A percentile compares a stretch with the other conserved stretches of the same genome.
Evolutionary conservation across 2,888 invertebrate species (phyloP).

Genomic region (Parapristionchus giblindavisi): DNA sequence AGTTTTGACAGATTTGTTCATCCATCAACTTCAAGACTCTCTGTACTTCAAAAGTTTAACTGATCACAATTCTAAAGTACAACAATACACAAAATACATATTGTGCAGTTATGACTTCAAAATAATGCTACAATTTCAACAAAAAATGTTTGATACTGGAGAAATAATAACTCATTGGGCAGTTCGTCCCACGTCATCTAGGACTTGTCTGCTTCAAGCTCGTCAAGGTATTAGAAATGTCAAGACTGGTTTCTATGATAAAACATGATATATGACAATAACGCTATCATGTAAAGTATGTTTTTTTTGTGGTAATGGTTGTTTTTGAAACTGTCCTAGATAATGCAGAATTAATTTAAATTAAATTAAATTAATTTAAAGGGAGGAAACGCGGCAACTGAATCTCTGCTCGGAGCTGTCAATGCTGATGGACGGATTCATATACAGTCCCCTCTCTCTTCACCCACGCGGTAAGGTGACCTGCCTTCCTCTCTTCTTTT

Average conservation of each 20-base stretch:
- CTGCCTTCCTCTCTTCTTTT: too few species aligned
- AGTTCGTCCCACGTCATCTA: conserved; percentile 86
- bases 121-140: too few species aligned
- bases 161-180: conserved; percentile 50
- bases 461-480: too few species aligned
- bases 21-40: neutral
- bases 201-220: conserved; percentile 90
- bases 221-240: conserved; percentile 73
- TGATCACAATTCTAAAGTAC: too few species aligned
- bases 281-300: neutral
- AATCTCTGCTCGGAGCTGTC: conserved; percentile 70
- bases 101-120: too few species aligned
- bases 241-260: neutral
- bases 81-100: too few species aligned
- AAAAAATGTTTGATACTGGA: too few species aligned
- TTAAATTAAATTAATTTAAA: too few species aligned
- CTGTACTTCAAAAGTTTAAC: too few species aligned
- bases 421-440: conserved; percentile 73
- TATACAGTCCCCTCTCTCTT: too few species aligned
- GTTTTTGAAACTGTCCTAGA: neutral
- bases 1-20: neutral
- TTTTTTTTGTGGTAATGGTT: neutral
- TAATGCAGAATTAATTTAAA: too few species aligned
- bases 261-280: neutral
- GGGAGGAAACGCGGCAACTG: conserved; percentile 70